Percentiles rank a stretch among this genome's conserved stretches.
Conservation (phyloP, 1,140 invertebrate genomes). For the Apis mellifera region DNA sequence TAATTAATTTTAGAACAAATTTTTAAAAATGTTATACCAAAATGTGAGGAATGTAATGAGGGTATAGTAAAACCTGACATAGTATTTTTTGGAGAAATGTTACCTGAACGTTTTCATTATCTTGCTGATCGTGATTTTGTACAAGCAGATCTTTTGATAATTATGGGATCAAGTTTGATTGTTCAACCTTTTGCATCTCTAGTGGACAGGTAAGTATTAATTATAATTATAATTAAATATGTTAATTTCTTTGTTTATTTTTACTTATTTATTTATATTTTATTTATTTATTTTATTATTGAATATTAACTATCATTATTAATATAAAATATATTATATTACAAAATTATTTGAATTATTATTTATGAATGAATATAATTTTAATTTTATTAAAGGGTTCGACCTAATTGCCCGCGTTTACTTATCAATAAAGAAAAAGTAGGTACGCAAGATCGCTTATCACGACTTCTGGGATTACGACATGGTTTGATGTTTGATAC, state of each 20-base stretch:
- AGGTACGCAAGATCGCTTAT: conserved; percentile 82
- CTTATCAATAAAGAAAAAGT: conserved; percentile 93
- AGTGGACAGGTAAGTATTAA: conserved; percentile 86
- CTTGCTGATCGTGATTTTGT: conserved; percentile 88
- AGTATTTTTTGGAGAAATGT: conserved; percentile 95
- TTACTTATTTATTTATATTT: too few species aligned
- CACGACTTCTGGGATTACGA: conserved; percentile 82
- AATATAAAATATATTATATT: too few species aligned
- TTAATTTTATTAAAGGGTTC: conserved; percentile 83
- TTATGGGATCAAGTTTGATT: conserved; percentile 96
- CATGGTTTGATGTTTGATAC: conserved; percentile 86
- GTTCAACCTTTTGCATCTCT: conserved; percentile 98
- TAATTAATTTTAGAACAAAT: conserved; percentile 84
- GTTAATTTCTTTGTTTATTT: too few species aligned
- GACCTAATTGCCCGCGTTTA: conserved; percentile 87
- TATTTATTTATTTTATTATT: too few species aligned
- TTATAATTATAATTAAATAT: conserved; percentile 3
- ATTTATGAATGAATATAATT: background rate
- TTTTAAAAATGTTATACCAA: conserved; percentile 87
- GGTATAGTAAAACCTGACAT: conserved; percentile 96
- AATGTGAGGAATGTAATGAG: conserved; percentile 87
- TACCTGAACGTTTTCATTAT: conserved; percentile 89
- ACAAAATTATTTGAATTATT: too few species aligned
- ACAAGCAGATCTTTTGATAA: conserved; percentile 95
- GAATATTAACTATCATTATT: too few species aligned